Conservation (phyloP, 2,113 vertebrate species). For the Haemorhous mexicanus region DNA sequence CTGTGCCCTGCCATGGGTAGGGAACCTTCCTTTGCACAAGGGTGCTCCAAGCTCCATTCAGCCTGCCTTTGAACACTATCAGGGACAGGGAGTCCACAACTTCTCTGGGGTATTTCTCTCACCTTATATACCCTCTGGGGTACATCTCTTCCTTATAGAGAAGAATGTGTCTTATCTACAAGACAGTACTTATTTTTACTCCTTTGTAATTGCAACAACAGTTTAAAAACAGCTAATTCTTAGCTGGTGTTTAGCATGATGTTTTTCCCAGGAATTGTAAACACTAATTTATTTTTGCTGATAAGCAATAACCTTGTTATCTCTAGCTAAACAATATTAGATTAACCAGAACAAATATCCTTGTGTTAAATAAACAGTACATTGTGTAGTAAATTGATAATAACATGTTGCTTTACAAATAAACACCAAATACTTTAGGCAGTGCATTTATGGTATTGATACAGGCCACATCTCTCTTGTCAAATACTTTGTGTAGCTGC, state of each 20-base stretch:
- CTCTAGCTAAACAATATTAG: not conserved
- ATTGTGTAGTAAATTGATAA: not conserved
- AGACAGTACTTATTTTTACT: not conserved
- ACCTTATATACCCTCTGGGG: not conserved
- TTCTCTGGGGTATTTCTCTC: not conserved
- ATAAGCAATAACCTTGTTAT: not conserved
- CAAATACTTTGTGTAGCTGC: not conserved
- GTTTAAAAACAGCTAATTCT: not conserved
- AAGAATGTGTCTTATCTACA: not conserved
- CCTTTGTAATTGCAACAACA: not conserved
- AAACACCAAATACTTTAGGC: not conserved
- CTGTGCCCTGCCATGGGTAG: no score
- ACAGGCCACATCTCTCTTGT: not conserved
- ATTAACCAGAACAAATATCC: not conserved
- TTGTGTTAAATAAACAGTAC: not conserved
- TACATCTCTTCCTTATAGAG: not conserved
- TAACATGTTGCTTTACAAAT: not conserved
- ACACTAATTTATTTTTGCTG: not conserved
- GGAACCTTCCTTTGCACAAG: not conserved
- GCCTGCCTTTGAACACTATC: not conserved
- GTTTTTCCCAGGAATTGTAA: not conserved
- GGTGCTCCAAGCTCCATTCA: not conserved
- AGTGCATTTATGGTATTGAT: not conserved
- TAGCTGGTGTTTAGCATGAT: not conserved
- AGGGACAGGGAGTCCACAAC: not conserved